Base-by-base conservation (phyloP, 2,797 vertebrate genomes). In the Sebastolobus alascanus region DNA sequence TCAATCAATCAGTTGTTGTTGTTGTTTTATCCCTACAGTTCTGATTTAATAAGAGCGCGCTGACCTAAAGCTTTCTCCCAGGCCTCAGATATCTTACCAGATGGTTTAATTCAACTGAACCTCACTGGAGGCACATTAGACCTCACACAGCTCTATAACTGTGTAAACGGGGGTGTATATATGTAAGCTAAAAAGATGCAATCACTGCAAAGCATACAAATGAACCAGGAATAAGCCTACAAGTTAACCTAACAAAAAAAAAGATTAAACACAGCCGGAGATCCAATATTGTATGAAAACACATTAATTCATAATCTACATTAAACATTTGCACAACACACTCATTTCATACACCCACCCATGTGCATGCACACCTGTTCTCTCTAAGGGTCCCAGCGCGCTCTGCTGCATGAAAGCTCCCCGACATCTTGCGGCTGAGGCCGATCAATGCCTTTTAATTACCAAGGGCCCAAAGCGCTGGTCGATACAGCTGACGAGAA, bases 371-470 rank as follows among this genome's bases (percentile, higher is more conserved):
- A 79, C 90, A 91, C 86, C 85, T 85, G 84, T 70, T 86, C 54
- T 72, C 64, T 63, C 31, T 20, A 1, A 60, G 55, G 69, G 73
- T 43, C 84, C 82, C 80, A 14, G 40, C 1, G 43, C 4, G 79
- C 83, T 85, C 73, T 68, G 69, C 79, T 79, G 79, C 87, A 83
- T 66, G 81, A 84, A 76, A 68, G 83, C 87, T 90, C 91, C 77
- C 90, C 78, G 74, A 69, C 87, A 91, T 91, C 84, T 67, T 84
- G 87, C 82, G 67, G 91, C 85, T 76, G 79, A 82, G 73, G 79
- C 64, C 77, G 89, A 95, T 96, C 96, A 91, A 96, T 96, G 93
- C 54, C 91, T 95, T 95, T 96, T 96, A 96, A 96, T 96, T 96
- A 96, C 93, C 93, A 90, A 84, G 87, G 92, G 92, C 91, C 93